These are phyloP conservation scores for Drosophila dives DNA, from an alignment of 2,888 invertebrate genomes.

Conservation along the genomic window DNA sequence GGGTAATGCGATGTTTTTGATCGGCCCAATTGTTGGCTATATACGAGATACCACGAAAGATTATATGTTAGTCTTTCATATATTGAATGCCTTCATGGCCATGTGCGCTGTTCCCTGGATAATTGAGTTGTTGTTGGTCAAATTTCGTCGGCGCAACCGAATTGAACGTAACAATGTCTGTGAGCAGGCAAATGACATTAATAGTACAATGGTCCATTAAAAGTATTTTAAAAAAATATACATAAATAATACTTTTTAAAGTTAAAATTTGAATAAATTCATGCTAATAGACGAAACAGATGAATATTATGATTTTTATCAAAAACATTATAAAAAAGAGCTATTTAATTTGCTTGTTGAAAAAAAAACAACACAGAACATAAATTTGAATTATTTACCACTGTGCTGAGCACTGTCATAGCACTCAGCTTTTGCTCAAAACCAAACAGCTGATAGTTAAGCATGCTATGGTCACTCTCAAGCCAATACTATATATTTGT, in stretches of 20 bases:
- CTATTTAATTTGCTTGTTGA: not conserved
- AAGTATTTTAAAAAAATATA: conserved; percentile 4
- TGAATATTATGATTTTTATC: not conserved
- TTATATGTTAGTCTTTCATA: conserved; percentile 88
- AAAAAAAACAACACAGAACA: not conserved
- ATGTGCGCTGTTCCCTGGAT: conserved; percentile 90
- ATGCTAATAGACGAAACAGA: not conserved
- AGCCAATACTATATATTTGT: conserved; percentile 50
- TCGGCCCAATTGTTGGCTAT: conserved; percentile 89
- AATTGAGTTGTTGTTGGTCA: conserved; percentile 86
- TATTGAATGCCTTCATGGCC: conserved; percentile 88
- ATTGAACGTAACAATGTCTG: conserved; percentile 62
- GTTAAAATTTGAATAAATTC: not conserved
- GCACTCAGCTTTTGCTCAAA: conserved; percentile 18
- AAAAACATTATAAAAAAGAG: not conserved
- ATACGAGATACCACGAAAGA: conserved; percentile 88
- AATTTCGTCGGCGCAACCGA: conserved; percentile 71
- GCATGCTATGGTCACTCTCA: conserved; percentile 36
- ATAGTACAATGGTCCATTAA: conserved; percentile 16
- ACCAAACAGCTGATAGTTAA: conserved; percentile 15
- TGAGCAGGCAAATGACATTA: conserved; percentile 26
- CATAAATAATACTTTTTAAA: not conserved
- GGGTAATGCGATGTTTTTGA: conserved; percentile 88
- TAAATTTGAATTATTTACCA: not conserved
- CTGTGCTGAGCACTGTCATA: not conserved